Percentiles rank a stretch among this genome's conserved stretches.
phyloP scores from a whole-genome alignment of 1,140 invertebrate species.

The Lanistes nyassanus region DNA sequence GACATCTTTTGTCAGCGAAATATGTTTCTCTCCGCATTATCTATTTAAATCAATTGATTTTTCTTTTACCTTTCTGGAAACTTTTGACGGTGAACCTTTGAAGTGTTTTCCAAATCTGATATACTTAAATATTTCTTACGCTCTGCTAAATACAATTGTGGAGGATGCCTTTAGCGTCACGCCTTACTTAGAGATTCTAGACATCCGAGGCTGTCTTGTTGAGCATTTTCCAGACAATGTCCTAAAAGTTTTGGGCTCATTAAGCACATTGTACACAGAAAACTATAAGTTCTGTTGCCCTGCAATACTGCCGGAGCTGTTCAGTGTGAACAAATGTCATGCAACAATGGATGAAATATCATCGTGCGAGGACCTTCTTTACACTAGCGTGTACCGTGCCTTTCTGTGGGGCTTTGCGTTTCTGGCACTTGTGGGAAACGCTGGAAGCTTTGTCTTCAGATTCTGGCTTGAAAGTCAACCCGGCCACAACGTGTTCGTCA shows the following conservation, averaged over 20 bases:
- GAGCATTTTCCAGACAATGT: conserved; percentile 19
- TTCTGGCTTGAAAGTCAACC: not conserved
- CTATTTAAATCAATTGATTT: not conserved
- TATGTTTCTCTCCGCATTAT: not conserved
- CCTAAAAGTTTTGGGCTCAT: conserved; percentile 25
- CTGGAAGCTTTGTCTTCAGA: conserved; percentile 33
- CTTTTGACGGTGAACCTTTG: conserved; percentile 28
- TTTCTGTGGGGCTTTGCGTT: conserved; percentile 46
- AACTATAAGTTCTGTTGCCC: conserved; percentile 36
- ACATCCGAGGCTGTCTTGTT: conserved; percentile 26
- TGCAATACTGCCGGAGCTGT: not conserved
- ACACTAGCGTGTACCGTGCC: conserved; percentile 28
- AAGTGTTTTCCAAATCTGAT: conserved; percentile 10
- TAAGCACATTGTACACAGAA: conserved; percentile 25
- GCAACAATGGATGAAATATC: conserved; percentile 37
- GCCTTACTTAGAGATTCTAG: conserved; percentile 31
- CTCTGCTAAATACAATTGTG: conserved; percentile 29
- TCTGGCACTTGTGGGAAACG: conserved; percentile 37
- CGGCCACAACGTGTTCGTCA: conserved; percentile 39
- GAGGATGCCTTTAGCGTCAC: conserved; percentile 32
- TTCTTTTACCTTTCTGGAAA: conserved; percentile 19
- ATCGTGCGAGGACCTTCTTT: conserved; percentile 38
- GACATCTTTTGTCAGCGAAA: not conserved
- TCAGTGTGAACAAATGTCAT: conserved; percentile 29
- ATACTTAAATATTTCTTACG: conserved; percentile 31